Base-by-base conservation (phyloP, 1,140 invertebrate species). In the Trachymyrmex septentrionalis region DNA sequence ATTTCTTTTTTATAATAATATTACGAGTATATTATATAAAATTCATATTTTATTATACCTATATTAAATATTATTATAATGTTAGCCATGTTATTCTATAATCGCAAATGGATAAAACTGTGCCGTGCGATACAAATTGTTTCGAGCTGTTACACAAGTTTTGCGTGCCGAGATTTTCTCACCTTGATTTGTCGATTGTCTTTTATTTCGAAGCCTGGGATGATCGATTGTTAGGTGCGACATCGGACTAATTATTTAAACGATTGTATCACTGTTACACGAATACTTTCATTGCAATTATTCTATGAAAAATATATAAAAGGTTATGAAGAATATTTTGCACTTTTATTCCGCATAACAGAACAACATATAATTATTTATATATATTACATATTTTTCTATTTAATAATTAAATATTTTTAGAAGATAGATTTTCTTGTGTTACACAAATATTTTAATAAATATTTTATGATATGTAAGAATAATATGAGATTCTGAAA, bases 201-300 rank as follows among this genome's bases (percentile, higher is more conserved):
- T 80, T 80, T 67, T 48, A 78, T 66, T 50, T 7, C 59, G 19
- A 76, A 44, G n/a, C 10, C 7, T 67, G 14, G 16, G 2, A 14
- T 80, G 27, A 24, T 80, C 63, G 63, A 67, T 78, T 38, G 76
- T n/a, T 24, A 10, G 21, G 1, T 30, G 16, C 21, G 19, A 78
- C 59, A 7, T 77, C 75, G 66, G 9, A 34, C 14, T 66, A 78
- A 78, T 78, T 57, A 78, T 66, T 78, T 59, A 59, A 44, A 76
- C 2, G 76, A 66, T 66, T n/a, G 5, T 78, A 59, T 76, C 57
- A 1, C 44, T 1, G 21, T 1, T 14, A n/a, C 19, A 21, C n/a
- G 27, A 16, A 7, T 3, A 21, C 7, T 53, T 30, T 1, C 10
- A n/a, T 3, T 66, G 14, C 21, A 16, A 75, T 59, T 16, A 21